A percentile compares a stretch with the other conserved stretches of the same genome.
Evolutionary conservation across 2,888 invertebrate species (phyloP).

Genomic region (Apomyelois bistriatella): DNA sequence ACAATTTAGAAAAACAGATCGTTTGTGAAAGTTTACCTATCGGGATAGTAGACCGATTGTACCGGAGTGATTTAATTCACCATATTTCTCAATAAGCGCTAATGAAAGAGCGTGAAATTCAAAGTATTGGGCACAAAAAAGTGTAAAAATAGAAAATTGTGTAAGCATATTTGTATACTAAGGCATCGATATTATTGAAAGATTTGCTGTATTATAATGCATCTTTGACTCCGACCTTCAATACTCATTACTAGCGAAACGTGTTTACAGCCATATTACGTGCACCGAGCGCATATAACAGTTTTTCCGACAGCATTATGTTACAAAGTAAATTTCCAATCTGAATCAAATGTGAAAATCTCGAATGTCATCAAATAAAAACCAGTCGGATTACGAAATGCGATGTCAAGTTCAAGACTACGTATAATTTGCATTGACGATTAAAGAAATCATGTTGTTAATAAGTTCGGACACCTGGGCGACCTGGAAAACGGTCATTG

Average conservation of each 20-base stretch:
- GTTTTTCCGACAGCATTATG: neutral
- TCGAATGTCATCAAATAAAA: neutral
- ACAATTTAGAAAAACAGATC: too few species aligned
- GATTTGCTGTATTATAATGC: too few species aligned
- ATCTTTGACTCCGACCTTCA: too few species aligned
- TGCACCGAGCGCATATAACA: neutral
- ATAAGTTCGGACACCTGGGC: neutral
- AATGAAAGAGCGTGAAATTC: too few species aligned
- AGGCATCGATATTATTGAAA: too few species aligned
- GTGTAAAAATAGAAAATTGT: too few species aligned
- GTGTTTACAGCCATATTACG: neutral
- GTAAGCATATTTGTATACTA: too few species aligned
- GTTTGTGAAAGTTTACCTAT: too few species aligned
- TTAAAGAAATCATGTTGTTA: neutral
- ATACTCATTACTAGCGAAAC: neutral
- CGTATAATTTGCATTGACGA: neutral
- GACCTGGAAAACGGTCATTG: neutral
- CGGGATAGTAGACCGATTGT: too few species aligned
- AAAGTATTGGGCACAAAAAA: too few species aligned
- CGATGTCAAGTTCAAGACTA: conserved; percentile 9
- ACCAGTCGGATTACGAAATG: conserved; percentile 2
- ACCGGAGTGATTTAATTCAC: too few species aligned
- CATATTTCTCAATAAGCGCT: too few species aligned
- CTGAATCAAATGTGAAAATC: neutral
- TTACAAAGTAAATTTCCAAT: conserved; percentile 1